A percentile compares a stretch with the other conserved stretches of the same genome.
Evolutionary conservation across 92 coral and sea anemone genomes (phyloP).

Genomic region (Hydrozoanthus gracilis): DNA sequence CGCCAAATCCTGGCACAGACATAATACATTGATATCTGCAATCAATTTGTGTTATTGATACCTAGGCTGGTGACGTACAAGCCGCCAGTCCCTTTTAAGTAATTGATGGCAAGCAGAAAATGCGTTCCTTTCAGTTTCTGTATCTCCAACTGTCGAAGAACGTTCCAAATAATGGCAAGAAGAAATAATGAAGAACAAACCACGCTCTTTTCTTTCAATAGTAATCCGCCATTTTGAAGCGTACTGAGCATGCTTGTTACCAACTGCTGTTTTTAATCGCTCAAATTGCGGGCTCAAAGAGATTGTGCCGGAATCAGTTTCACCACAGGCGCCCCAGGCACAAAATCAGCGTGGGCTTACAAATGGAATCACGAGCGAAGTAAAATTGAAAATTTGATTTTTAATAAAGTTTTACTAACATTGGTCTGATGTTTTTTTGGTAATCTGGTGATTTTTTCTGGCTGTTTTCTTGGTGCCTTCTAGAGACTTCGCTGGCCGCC

Average conservation of each 20-base stretch:
- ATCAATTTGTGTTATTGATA: constrained; percentile 34
- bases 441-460: too few relatives aligned
- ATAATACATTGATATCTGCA: constrained; percentile 35
- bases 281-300: constrained; percentile 33
- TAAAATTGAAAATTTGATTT: too few relatives aligned
- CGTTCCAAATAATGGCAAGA: neutral
- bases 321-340: too few relatives aligned
- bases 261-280: too few relatives aligned
- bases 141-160: neutral
- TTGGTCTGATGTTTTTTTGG: too few relatives aligned
- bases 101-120: neutral
- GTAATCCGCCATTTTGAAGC: constrained; percentile 37
- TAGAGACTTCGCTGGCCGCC: too few relatives aligned
- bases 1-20: constrained; percentile 48
- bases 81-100: neutral
- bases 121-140: neutral
- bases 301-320: neutral
- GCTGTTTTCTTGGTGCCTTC: too few relatives aligned
- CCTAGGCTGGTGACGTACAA: constrained; percentile 33
- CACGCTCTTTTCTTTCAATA: constrained; percentile 15
- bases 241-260: constrained; percentile 2
- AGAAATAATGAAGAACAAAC: neutral
- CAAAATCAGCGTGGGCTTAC: too few relatives aligned
- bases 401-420: too few relatives aligned
- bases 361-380: too few relatives aligned